Evolutionary conservation across 1,140 invertebrate genomes (phyloP).

Genomic region (Drosophila ananassae): DNA sequence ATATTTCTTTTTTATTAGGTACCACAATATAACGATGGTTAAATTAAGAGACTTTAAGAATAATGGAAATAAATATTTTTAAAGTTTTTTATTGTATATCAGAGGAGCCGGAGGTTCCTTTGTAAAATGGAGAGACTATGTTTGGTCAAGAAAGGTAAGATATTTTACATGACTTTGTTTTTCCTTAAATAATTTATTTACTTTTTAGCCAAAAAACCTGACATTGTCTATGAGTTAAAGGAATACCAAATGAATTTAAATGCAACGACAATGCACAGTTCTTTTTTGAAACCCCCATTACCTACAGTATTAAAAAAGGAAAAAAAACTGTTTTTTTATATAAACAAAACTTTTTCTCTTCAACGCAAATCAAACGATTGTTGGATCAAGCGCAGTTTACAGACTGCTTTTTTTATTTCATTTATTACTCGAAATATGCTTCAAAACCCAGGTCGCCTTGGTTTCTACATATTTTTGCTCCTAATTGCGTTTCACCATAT

Average conservation of each 20-base stretch:
- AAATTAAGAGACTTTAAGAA: neutral
- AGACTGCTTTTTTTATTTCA: slow-evolving; percentile 1
- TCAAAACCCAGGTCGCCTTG: slow-evolving; percentile 5
- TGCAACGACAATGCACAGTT: neutral
- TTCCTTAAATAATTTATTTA: neutral
- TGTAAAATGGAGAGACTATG: neutral
- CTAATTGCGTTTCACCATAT: slow-evolving; percentile 44
- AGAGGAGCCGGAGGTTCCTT: neutral
- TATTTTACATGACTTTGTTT: neutral
- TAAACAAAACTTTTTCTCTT: neutral
- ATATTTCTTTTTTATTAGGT: neutral
- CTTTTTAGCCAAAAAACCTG: neutral
- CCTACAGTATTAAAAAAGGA: neutral
- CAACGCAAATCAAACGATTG: neutral
- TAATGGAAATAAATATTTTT: neutral
- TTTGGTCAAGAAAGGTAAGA: neutral
- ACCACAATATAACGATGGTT: too few relatives aligned
- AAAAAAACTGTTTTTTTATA: neutral
- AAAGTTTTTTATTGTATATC: neutral
- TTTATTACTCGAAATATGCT: slow-evolving; percentile 24
- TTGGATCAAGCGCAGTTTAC: neutral
- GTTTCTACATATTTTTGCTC: slow-evolving; percentile 30
- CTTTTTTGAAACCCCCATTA: neutral
- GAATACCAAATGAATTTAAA: neutral
- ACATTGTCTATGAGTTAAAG: neutral